These are phyloP conservation scores for Pocillopora grandis DNA, from an alignment of 92 coral and sea anemone species.

Conservation along the genomic window DNA sequence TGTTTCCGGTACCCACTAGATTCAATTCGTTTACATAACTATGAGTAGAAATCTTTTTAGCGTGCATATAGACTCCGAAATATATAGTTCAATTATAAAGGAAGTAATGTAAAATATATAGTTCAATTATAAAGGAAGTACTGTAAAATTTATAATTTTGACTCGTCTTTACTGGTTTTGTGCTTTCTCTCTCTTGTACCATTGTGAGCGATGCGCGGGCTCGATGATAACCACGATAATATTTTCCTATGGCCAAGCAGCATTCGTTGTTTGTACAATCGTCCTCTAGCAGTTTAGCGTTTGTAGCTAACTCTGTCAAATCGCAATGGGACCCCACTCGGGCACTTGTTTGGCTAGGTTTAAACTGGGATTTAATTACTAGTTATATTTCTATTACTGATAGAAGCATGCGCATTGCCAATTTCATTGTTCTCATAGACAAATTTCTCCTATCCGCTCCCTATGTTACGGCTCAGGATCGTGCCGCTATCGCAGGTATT, in stretches of 20 bases:
- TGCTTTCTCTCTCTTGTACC: too few species aligned
- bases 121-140: too few species aligned
- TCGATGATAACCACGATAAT: conserved; percentile 52
- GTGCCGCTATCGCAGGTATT: conserved; percentile 48
- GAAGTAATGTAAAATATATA: too few species aligned
- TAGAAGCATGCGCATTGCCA: conserved; percentile 27
- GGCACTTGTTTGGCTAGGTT: background rate
- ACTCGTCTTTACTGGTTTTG: too few species aligned
- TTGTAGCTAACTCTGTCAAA: conserved; percentile 44
- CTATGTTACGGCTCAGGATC: conserved; percentile 60
- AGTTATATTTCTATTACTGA: background rate
- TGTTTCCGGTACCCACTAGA: too few species aligned
- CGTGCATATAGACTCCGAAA: too few species aligned
- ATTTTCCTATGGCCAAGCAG: background rate
- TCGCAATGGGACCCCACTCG: conserved; percentile 7
- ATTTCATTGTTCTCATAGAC: background rate
- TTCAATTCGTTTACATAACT: too few species aligned
- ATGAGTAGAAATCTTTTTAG: too few species aligned
- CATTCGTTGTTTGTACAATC: conserved; percentile 26
- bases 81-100: too few species aligned
- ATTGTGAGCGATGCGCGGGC: background rate
- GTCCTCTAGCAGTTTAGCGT: conserved; percentile 36
- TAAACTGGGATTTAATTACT: background rate
- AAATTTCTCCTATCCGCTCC: conserved; percentile 29
- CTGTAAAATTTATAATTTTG: too few species aligned